A percentile compares a stretch with the other conserved stretches of the same genome.
phyloP scores from a whole-genome alignment of 2,888 invertebrate genomes.

The Geotrupes spiniger region DNA sequence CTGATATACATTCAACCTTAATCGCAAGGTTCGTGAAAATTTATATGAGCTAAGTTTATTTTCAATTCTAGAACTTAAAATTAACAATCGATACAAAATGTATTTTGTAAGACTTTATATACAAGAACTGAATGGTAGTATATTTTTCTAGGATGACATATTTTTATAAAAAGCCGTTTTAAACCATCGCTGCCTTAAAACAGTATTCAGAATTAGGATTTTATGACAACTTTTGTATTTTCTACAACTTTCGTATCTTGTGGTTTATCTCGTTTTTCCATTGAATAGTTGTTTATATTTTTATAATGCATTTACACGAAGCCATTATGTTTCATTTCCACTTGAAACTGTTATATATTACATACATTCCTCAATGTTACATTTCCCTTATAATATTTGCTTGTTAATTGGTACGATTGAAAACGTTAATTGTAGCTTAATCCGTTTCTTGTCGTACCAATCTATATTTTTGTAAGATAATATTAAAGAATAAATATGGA shows the following conservation, averaged over 20 bases:
- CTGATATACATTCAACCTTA: too few species aligned
- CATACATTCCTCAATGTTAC: conserved; percentile 3
- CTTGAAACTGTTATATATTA: background rate
- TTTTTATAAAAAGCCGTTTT: background rate
- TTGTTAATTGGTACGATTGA: background rate
- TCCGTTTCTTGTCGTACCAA: background rate
- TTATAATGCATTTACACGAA: background rate
- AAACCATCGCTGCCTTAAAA: conserved; percentile 4
- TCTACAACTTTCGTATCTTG: background rate
- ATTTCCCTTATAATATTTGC: conserved; percentile 1
- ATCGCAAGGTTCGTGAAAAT: too few species aligned
- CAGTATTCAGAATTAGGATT: background rate
- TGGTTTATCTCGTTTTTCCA: background rate
- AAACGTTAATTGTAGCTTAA: too few species aligned
- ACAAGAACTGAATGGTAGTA: conserved; percentile 1
- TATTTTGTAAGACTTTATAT: conserved; percentile 1
- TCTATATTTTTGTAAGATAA: conserved; percentile 7
- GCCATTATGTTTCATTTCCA: background rate
- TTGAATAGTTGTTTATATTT: conserved; percentile 2
- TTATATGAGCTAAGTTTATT: too few species aligned
- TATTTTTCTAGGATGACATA: background rate
- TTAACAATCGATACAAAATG: background rate
- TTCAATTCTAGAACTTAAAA: background rate
- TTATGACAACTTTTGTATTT: background rate
- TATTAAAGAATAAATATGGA: conserved; percentile 1